These are phyloP conservation scores for Nipponacmea schrenckii DNA, from an alignment of 2,888 invertebrate genomes.

Conservation along the genomic window DNA sequence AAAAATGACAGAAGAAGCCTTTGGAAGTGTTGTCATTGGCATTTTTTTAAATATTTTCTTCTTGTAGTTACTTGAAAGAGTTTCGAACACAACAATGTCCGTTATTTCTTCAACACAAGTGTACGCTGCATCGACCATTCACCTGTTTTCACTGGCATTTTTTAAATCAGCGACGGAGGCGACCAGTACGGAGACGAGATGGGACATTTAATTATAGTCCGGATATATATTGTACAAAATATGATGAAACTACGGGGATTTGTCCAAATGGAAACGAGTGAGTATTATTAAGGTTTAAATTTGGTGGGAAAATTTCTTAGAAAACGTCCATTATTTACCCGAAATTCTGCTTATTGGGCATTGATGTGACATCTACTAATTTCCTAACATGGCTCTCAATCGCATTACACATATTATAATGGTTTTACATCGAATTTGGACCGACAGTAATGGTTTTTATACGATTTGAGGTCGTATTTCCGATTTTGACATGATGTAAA, in stretches of 20 bases:
- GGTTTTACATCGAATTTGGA: no score
- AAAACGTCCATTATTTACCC: neutral
- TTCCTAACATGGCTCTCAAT: no score
- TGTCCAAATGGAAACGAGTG: conserved; percentile 99
- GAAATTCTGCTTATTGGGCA: no score
- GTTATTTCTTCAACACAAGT: conserved; percentile 99
- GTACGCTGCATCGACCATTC: conserved; percentile 99
- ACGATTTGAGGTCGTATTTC: neutral
- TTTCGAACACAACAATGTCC: conserved; percentile 99
- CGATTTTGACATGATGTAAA: conserved; percentile 61
- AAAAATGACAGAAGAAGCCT: conserved; percentile 10
- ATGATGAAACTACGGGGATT: conserved; percentile 98
- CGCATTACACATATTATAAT: no score
- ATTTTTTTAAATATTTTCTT: conserved; percentile 19
- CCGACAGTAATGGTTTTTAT: neutral
- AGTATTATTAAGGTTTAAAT: conserved; percentile 70
- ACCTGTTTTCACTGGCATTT: conserved; percentile 99
- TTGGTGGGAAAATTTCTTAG: conserved; percentile 62
- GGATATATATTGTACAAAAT: conserved; percentile 98
- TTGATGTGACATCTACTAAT: no score
- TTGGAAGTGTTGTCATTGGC: neutral
- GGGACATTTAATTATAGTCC: conserved; percentile 99
- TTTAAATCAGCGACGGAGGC: conserved; percentile 93
- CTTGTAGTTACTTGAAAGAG: conserved; percentile 95
- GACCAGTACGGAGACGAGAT: conserved; percentile 93